Evolutionary conservation across 2,113 vertebrate species (phyloP).

Genomic region (Ctenodactylus gundi): DNA sequence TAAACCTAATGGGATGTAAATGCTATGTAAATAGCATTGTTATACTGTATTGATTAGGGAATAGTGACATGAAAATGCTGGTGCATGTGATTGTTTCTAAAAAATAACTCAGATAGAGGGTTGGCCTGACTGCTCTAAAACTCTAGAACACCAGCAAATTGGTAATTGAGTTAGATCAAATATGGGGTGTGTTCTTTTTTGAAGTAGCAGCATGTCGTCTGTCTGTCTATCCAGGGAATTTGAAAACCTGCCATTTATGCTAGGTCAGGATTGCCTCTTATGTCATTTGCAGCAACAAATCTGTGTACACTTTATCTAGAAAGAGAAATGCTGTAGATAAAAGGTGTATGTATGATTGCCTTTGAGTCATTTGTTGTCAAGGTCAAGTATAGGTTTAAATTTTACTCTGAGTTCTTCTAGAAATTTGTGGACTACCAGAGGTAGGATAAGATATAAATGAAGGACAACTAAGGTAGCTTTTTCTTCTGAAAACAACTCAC

Average conservation of each 20-base stretch:
- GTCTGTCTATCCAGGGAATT: no score
- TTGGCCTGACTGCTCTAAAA: background rate
- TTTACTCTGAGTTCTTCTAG: background rate
- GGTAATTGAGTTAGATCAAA: background rate
- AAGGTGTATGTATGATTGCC: background rate
- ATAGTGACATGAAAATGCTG: background rate
- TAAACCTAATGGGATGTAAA: background rate
- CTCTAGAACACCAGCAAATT: background rate
- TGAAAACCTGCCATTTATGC: background rate
- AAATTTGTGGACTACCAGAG: background rate
- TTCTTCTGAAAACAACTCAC: background rate
- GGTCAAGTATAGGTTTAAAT: background rate
- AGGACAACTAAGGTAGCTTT: background rate
- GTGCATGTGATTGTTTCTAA: background rate
- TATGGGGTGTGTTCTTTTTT: background rate
- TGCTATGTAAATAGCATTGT: background rate
- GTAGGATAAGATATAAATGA: background rate
- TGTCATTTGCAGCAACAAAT: background rate
- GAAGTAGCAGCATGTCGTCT: no score
- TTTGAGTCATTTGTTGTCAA: background rate
- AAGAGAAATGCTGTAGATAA: background rate
- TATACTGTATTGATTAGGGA: background rate
- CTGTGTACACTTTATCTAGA: background rate
- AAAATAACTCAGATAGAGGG: background rate
- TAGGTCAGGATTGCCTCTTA: background rate